Conservation (phyloP, 2,113 vertebrate genomes). For the Pollimyrus isidori region DNA sequence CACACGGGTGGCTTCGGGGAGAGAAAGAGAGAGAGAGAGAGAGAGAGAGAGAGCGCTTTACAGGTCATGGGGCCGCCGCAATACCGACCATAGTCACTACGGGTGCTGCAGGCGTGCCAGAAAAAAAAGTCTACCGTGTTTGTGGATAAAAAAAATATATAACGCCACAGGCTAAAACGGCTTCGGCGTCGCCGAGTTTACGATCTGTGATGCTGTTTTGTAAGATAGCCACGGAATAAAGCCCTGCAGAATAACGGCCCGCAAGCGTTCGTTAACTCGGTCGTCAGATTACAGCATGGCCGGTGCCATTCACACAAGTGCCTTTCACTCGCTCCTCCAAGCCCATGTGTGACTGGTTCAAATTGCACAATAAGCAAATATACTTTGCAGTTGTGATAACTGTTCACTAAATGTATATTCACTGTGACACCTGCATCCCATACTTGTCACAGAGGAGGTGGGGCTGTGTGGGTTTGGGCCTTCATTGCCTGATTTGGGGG, state of each 20-base stretch:
- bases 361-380: background rate
- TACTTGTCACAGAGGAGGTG: background rate
- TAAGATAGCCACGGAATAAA: background rate
- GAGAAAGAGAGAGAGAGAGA: background rate
- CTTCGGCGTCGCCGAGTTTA: background rate
- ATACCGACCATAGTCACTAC: background rate
- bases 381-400: background rate
- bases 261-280: background rate
- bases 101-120: background rate
- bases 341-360: background rate
- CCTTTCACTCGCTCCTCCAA: background rate
- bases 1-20: background rate
- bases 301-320: background rate
- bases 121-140: background rate
- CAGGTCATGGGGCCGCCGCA: background rate
- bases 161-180: background rate
- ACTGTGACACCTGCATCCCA: background rate
- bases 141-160: background rate
- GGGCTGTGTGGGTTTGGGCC: background rate
- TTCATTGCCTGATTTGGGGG: background rate
- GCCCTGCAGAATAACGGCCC: background rate
- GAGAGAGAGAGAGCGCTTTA: background rate
- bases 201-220: background rate
- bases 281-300: background rate
- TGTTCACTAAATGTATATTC: background rate